These are phyloP conservation scores for Heliconius cydno DNA, from an alignment of 2,888 invertebrate genomes.

Conservation along the genomic window DNA sequence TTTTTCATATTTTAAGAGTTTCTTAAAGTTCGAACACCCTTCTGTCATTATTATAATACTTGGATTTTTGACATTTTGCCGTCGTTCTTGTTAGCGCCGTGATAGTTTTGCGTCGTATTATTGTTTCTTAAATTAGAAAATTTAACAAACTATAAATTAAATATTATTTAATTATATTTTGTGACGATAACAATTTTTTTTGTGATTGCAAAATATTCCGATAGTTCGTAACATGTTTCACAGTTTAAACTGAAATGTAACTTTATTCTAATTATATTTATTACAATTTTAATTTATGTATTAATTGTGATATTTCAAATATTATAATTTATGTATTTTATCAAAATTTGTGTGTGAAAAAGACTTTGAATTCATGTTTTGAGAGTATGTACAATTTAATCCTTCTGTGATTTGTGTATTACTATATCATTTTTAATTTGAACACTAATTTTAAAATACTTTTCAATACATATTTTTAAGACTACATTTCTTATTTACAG, in stretches of 20 bases:
- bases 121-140: constrained; percentile 57
- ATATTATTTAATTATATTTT: constrained; percentile 29
- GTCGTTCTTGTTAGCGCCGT: constrained; percentile 77
- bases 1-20: constrained; percentile 69
- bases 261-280: neutral
- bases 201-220: constrained; percentile 34
- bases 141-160: constrained; percentile 29
- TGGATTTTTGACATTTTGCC: constrained; percentile 78
- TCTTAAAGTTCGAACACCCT: constrained; percentile 66
- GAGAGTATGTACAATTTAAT: neutral
- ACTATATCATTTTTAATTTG: neutral
- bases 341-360: neutral
- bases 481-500: constrained; percentile 13
- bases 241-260: constrained; percentile 18
- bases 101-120: constrained; percentile 81
- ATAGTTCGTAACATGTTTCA: constrained; percentile 27
- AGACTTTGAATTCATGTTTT: neutral
- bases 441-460: neutral
- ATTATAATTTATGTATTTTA: neutral
- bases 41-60: constrained; percentile 78
- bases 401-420: neutral
- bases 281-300: neutral
- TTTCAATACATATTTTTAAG: constrained; percentile 13
- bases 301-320: neutral
- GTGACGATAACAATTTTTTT: constrained; percentile 22